Conservation (phyloP, 2,888 invertebrate species). For the Erebia palarica region DNA sequence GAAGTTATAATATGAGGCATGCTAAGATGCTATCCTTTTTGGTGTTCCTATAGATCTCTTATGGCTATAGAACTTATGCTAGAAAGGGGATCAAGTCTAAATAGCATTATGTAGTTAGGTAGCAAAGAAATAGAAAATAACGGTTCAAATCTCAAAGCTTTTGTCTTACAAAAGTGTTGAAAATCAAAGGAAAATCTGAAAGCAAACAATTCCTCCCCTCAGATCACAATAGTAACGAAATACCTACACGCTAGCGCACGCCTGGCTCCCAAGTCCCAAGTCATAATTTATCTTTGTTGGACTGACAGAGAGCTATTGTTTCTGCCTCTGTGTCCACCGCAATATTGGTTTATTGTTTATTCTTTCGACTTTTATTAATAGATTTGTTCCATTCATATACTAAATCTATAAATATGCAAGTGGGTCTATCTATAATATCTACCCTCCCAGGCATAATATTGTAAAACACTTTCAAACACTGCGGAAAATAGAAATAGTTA, state of each 20-base stretch:
- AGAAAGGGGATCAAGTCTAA: no score
- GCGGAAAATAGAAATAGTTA: no score
- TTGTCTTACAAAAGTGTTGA: not conserved
- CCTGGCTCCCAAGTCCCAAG: not conserved
- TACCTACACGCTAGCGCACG: conserved; percentile 12
- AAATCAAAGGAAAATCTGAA: conserved; percentile 14
- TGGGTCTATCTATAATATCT: no score
- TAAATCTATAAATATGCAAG: no score
- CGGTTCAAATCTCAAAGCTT: not conserved
- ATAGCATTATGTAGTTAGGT: not conserved
- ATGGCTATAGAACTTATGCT: no score
- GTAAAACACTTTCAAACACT: no score
- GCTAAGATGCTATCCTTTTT: no score
- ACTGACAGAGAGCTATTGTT: conserved; percentile 74
- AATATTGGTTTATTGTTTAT: conserved; percentile 64
- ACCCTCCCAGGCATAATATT: no score
- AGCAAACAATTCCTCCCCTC: not conserved
- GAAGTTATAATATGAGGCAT: no score
- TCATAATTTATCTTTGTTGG: conserved; percentile 66
- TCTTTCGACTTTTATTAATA: conserved; percentile 58
- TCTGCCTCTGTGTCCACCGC: conserved; percentile 58
- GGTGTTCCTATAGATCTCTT: no score
- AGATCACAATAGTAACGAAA: not conserved
- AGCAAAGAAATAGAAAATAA: not conserved
- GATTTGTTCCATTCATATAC: conserved; percentile 38